Evolutionary conservation across 2,888 invertebrate genomes (phyloP), one percentile per base, ranked within the genome.

Genomic region (Candidula unifasciata): DNA sequence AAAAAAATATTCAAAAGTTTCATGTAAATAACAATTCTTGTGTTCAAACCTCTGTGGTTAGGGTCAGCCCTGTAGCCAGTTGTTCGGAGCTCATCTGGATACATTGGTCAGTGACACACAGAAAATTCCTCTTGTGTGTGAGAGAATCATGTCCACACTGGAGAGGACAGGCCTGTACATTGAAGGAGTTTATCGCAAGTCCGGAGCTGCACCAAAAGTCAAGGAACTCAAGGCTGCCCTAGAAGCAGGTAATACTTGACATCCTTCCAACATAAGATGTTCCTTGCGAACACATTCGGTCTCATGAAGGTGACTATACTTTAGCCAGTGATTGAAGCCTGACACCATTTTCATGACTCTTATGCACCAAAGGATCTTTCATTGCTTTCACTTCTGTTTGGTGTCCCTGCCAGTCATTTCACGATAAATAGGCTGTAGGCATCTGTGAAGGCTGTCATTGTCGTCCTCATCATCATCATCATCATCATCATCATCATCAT

Each of bases 101-200:
- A 95, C 96, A 87, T 93, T 98, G 83, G 95, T 94, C 13, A 90
- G 92, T 68, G 93, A 93, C 52, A 92, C 92, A 21, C 88, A 95
- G 88, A 96, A 96, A 93, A 96, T 98, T 87, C 98, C 98, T 0
- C 94, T 96, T n/a, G 96, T 98, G 16, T 96, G 98, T 64, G 98
- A 98, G 93, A 95, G 96, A 87, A 95, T 99, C 78, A 96, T 98
- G 89, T 96, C 96, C 60, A 96, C 96, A 57, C 97, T 99, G 90
- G 98, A 99, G 94, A 96, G 97, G 95, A 96, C 96, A 88, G 98
- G 98, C 16, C 95, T 98, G 71, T 98, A 97, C 93, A 97, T 97
- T 0, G 98, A 98, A 92, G 98, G 98, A 1, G 95, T 99, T 86
- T 98, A 99, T 93, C 95, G 98, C 78, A 98, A 98, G 93, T 97